Evolutionary conservation across 2,888 invertebrate genomes (phyloP).

Genomic region (Brenthis daphne): DNA sequence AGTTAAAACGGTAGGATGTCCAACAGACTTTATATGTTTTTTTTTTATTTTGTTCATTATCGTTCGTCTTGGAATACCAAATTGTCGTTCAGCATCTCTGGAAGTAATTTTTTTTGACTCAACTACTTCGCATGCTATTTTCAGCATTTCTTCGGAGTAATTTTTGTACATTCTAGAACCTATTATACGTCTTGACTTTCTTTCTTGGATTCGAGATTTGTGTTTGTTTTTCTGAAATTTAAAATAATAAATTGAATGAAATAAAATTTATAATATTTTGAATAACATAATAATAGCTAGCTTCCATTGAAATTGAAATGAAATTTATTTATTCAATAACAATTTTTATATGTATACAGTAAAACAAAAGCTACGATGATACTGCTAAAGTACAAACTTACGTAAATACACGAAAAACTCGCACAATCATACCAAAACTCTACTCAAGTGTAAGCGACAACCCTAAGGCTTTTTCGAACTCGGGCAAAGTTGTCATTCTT

Average conservation of each 20-base stretch:
- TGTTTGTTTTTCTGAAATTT: constrained; percentile 13
- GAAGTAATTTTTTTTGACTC: neutral
- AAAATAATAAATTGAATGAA: no score
- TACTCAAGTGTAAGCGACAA: constrained; percentile 12
- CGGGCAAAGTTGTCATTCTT: constrained; percentile 19
- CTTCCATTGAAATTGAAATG: no score
- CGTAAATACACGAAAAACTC: neutral
- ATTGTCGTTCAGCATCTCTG: constrained; percentile 36
- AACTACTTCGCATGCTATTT: constrained; percentile 9
- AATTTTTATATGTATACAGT: no score
- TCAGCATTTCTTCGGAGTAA: constrained; percentile 15
- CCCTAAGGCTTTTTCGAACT: constrained; percentile 19
- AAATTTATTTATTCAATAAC: no score
- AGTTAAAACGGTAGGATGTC: constrained; percentile 17
- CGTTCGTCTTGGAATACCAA: constrained; percentile 38
- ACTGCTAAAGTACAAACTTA: no score
- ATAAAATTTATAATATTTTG: neutral
- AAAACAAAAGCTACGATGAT: no score
- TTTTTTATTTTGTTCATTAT: constrained; percentile 32
- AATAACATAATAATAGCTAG: neutral
- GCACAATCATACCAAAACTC: neutral
- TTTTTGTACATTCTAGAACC: constrained; percentile 24
- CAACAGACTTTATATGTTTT: constrained; percentile 17
- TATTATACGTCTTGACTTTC: constrained; percentile 26
- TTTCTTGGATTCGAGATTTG: constrained; percentile 24